Evolutionary conservation across 2,888 invertebrate species (phyloP), one percentile per base, ranked within the genome.

Genomic region (Zaprionus lineosus): DNA sequence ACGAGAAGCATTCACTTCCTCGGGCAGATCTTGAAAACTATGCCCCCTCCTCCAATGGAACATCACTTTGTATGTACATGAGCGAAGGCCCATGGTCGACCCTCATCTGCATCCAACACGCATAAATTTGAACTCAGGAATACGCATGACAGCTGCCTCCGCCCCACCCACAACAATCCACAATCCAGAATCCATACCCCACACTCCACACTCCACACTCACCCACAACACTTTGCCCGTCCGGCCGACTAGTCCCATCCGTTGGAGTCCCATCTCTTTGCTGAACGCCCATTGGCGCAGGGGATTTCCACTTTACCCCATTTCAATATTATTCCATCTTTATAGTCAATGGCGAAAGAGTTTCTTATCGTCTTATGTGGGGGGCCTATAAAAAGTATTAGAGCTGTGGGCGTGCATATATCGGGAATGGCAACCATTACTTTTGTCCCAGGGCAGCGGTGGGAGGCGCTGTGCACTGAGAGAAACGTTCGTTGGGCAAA

Each of bases 121-220:
- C 76, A 73, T 75, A 76, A 73, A 70, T 76, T 73, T 72, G 63
- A 75, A 76, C 76, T 76, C 74, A 74, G 58, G 72, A 72, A 72
- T 75, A 75, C 59, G 50, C 40, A 53, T 52, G 73, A 74, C 73
- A 74, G 74, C 74, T 65, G 69, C 72, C 70, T 56, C 64, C 72
- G 41, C 51, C 66, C 15, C 8, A 2, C 8, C 26, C 11, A 31
- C n/a, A n/a, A n/a, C n/a, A n/a, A n/a, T n/a, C n/a, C n/a, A n/a
- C n/a, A n/a, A n/a, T n/a, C n/a, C n/a, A n/a, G n/a, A n/a, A n/a
- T n/a, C n/a, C n/a, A n/a, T n/a, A n/a, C n/a, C n/a, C n/a, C 2
- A 11, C 36, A 37, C 41, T 37, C 47, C 12, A 33, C 12, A n/a
- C 33, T 14, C 15, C 9, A 8, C 29, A 4, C 4, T 15, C 9